Base-by-base conservation (phyloP, 37 sponge, comb jelly and placozoan genomes). In the Agelas oroides region DNA sequence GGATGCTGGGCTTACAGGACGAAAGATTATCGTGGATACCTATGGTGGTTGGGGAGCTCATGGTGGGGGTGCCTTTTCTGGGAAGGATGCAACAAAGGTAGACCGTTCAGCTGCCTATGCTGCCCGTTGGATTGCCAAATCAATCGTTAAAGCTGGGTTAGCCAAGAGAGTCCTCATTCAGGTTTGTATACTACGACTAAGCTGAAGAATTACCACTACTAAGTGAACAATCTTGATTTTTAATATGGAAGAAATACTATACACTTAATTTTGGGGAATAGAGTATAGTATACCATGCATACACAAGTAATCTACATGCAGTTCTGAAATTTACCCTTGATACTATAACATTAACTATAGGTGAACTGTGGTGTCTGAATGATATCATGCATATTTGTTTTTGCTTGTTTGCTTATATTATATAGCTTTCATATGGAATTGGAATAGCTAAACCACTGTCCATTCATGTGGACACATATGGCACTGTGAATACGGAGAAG, bases 21-120 rank as follows among this genome's bases (percentile, higher is more conserved):
- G 97, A 54, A 97, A 97, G 90, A 97, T 97, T 46, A 94, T 97
- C 19, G 97, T 97, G 19, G 97, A 97, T 81, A 94, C 97, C 1
- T 97, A 97, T 65, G 97, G 97, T 28, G 97, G 97, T 16, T 94
- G 94, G 94, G 97, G 94, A 21, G 94, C 90, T 31, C 97, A 97
- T 83, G 97, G 97, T 12, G 97, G 88, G 14, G 97, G 97, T 17
- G 94, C 94, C 53, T 97, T 97, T 85, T 97, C 97, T 37, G 97
- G 97, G 20, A 97, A 97, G 59, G 97, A 97, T 70, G 75, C 87
- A 36, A 84, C 97, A 21, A 97, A 97, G 83, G 95, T 96, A 56
- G 97, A 97, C 65, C 78, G 97, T 17, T 91, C 92, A 3, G 97
- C 84, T 35, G 94, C 94, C 32, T 97, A 97, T 55, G 94, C 97